Percentiles rank a stretch among this genome's conserved stretches.
Evolutionary conservation across 1,140 invertebrate genomes (phyloP).

Genomic region (Cydia strobilella): DNA sequence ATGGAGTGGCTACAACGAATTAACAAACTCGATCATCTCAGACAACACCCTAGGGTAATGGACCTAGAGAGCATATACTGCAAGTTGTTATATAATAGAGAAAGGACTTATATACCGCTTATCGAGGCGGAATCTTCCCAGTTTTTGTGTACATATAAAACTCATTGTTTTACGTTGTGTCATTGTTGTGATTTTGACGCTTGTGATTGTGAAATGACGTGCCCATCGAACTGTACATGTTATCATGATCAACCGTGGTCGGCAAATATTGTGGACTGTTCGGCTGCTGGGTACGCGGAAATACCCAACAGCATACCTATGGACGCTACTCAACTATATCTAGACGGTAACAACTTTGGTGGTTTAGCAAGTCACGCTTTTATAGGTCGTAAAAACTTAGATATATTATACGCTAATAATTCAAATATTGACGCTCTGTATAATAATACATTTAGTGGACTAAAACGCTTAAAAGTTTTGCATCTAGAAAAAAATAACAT

Average conservation of each 20-base stretch:
- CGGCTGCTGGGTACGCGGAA: slow-evolving; percentile 87
- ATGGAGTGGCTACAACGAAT: slow-evolving; percentile 94
- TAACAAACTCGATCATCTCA: slow-evolving; percentile 85
- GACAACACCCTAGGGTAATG: slow-evolving; percentile 94
- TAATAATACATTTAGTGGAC: slow-evolving; percentile 94
- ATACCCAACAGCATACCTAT: slow-evolving; percentile 94
- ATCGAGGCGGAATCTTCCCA: slow-evolving; percentile 92
- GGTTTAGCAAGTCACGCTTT: slow-evolving; percentile 94
- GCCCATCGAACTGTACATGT: slow-evolving; percentile 95
- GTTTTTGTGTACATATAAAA: slow-evolving; percentile 95
- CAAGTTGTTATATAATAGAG: slow-evolving; percentile 91
- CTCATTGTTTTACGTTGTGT: slow-evolving; percentile 95
- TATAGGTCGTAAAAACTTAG: slow-evolving; percentile 93
- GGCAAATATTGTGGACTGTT: slow-evolving; percentile 95
- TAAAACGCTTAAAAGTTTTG: slow-evolving; percentile 87
- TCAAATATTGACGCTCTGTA: slow-evolving; percentile 91
- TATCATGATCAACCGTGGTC: slow-evolving; percentile 97
- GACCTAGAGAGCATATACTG: slow-evolving; percentile 95
- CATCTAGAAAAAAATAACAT: slow-evolving; percentile 93
- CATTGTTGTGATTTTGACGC: slow-evolving; percentile 97
- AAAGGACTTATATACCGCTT: slow-evolving; percentile 89
- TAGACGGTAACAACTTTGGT: slow-evolving; percentile 94
- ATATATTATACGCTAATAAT: slow-evolving; percentile 92
- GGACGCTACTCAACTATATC: slow-evolving; percentile 96
- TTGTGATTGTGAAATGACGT: slow-evolving; percentile 97